These are phyloP conservation scores for Amorpha juglandis DNA, from an alignment of 2,888 invertebrate species.

Conservation along the genomic window DNA sequence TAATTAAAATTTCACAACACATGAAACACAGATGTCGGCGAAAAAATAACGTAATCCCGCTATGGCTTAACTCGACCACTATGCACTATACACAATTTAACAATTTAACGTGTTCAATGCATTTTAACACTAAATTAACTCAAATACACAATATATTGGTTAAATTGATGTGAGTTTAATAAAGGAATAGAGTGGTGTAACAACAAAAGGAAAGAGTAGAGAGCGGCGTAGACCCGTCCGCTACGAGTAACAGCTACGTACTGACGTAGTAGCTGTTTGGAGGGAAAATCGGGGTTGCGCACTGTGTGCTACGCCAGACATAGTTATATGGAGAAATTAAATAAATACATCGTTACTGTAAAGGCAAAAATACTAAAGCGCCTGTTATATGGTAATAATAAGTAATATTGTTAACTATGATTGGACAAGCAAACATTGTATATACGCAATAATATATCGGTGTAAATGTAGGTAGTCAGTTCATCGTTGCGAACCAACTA, in stretches of 20 bases:
- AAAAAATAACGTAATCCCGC: conserved; percentile 46
- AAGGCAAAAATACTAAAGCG: too few species aligned
- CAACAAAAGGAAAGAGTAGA: conserved; percentile 43
- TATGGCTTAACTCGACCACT: conserved; percentile 33
- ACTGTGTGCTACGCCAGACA: conserved; percentile 38
- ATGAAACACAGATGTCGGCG: conserved; percentile 40
- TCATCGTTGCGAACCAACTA: too few species aligned
- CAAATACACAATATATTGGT: background rate
- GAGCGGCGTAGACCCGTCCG: conserved; percentile 51
- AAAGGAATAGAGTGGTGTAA: conserved; percentile 51
- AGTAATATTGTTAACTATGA: too few species aligned
- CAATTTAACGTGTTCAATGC: background rate
- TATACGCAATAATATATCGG: too few species aligned
- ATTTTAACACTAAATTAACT: conserved; percentile 22
- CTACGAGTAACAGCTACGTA: conserved; percentile 59
- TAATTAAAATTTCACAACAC: conserved; percentile 41
- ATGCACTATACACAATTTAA: background rate
- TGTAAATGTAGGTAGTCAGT: too few species aligned
- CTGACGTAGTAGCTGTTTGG: conserved; percentile 64
- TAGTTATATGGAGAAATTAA: background rate
- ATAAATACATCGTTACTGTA: too few species aligned
- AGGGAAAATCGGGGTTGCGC: conserved; percentile 58
- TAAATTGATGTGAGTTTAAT: conserved; percentile 53
- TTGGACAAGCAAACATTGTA: too few species aligned
- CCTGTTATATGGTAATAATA: too few species aligned